These are phyloP conservation scores for Orchesellides sinensis DNA, from an alignment of 2,888 invertebrate species.

Conservation along the genomic window DNA sequence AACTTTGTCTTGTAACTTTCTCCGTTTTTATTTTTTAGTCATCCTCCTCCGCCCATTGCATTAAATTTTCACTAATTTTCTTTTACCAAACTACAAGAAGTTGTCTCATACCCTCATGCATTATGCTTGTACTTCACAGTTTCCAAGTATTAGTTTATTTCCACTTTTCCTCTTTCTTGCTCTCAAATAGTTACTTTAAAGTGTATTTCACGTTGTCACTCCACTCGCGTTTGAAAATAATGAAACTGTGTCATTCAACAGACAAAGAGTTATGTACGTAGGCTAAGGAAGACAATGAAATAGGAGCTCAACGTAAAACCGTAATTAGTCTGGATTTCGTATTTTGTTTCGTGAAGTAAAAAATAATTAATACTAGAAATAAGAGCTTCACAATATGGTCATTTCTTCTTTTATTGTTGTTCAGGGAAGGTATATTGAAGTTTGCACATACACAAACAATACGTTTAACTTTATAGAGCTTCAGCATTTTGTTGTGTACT, in stretches of 20 bases:
- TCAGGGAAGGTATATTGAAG: too few relatives aligned
- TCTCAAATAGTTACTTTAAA: constrained; percentile 4
- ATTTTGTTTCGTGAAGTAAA: constrained; percentile 12
- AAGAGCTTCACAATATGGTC: too few relatives aligned
- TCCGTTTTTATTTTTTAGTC: constrained; percentile 52
- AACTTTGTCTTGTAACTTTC: constrained; percentile 62
- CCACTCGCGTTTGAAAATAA: not conserved
- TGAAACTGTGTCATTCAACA: not conserved
- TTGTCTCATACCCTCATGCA: not conserved
- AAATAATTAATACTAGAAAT: too few relatives aligned
- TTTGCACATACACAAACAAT: too few relatives aligned
- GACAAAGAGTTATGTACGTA: constrained; percentile 10
- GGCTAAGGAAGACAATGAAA: constrained; percentile 16
- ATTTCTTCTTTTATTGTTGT: too few relatives aligned
- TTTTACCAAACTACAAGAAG: constrained; percentile 21
- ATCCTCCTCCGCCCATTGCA: constrained; percentile 57
- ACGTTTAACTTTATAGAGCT: too few relatives aligned
- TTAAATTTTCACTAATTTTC: constrained; percentile 65
- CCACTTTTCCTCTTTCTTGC: constrained; percentile 8
- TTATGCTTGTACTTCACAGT: not conserved
- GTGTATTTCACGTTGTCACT: not conserved
- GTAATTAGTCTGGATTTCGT: constrained; percentile 52
- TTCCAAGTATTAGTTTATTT: constrained; percentile 18
- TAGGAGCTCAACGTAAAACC: constrained; percentile 49
- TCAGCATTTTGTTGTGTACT: too few relatives aligned